A percentile compares a stretch with the other conserved stretches of the same genome.
Conservation (phyloP, 2,113 vertebrate species). For the Mobula hypostoma region DNA sequence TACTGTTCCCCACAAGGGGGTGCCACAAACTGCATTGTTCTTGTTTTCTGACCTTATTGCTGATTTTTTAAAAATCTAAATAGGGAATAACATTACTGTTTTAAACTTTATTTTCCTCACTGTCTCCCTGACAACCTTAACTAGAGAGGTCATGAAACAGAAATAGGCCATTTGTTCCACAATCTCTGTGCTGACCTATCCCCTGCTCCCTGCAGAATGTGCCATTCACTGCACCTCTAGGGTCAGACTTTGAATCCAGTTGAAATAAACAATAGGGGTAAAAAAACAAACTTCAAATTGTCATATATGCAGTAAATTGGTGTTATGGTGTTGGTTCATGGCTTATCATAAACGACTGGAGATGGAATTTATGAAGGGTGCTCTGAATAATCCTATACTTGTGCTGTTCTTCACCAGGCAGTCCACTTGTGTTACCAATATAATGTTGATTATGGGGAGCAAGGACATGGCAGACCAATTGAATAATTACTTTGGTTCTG, state of each 20-base stretch:
- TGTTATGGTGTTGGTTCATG: not conserved
- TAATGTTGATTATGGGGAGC: not conserved
- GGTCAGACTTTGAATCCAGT: not conserved
- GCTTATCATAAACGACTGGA: not conserved
- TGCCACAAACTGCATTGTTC: conserved; percentile 18
- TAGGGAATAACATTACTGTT: not conserved
- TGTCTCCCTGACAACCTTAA: not conserved
- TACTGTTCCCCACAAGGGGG: not conserved
- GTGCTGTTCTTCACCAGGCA: not conserved
- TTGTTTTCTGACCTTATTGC: not conserved
- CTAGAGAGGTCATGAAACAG: not conserved
- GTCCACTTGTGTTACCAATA: not conserved
- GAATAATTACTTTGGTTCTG: no score
- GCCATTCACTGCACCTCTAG: no score
- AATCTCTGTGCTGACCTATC: no score
- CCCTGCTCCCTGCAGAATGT: no score
- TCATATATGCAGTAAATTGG: not conserved
- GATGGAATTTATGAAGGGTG: not conserved
- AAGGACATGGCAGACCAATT: no score
- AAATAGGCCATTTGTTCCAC: no score
- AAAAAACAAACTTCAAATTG: not conserved
- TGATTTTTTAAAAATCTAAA: not conserved
- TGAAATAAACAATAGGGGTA: not conserved
- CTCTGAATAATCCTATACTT: not conserved
- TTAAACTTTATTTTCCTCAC: not conserved